phyloP scores from a whole-genome alignment of 2,113 vertebrate genomes.

The Stegostoma tigrinum region DNA sequence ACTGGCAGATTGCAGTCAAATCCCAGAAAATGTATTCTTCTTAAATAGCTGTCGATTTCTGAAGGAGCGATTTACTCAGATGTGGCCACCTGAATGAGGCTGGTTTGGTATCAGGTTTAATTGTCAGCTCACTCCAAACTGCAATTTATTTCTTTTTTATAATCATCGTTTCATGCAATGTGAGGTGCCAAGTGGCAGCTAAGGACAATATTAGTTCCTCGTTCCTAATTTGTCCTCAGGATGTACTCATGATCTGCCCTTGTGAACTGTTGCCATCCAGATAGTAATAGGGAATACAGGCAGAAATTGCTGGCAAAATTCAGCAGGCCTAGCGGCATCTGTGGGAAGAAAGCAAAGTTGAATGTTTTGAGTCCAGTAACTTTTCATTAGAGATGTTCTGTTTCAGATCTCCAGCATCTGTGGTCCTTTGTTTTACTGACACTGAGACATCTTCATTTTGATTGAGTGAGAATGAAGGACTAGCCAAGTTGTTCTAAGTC shows the following conservation, averaged over 20 bases:
- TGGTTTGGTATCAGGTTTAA: not conserved
- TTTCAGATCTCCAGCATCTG: too few relatives aligned
- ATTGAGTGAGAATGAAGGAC: too few relatives aligned
- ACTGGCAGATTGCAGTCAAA: not conserved
- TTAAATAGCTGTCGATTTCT: not conserved
- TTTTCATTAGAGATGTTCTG: too few relatives aligned
- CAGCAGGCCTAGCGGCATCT: not conserved
- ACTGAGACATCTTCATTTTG: too few relatives aligned
- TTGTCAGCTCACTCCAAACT: not conserved
- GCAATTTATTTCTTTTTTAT: too few relatives aligned
- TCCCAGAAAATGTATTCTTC: not conserved
- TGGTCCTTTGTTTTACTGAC: too few relatives aligned
- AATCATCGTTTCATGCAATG: not conserved
- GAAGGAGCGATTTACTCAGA: not conserved
- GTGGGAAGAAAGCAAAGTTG: too few relatives aligned
- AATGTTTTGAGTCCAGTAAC: too few relatives aligned
- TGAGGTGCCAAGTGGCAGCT: not conserved
- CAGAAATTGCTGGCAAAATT: not conserved
- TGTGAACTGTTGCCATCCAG: not conserved
- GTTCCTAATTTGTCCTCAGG: not conserved
- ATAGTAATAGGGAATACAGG: not conserved
- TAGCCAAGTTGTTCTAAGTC: too few relatives aligned
- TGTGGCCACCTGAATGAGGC: not conserved
- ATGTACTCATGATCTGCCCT: not conserved
- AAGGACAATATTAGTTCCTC: not conserved